A percentile compares a stretch with the other conserved stretches of the same genome.
Evolutionary conservation across 2,797 vertebrate species (phyloP).

Genomic region (Thripadectes ignobilis): DNA sequence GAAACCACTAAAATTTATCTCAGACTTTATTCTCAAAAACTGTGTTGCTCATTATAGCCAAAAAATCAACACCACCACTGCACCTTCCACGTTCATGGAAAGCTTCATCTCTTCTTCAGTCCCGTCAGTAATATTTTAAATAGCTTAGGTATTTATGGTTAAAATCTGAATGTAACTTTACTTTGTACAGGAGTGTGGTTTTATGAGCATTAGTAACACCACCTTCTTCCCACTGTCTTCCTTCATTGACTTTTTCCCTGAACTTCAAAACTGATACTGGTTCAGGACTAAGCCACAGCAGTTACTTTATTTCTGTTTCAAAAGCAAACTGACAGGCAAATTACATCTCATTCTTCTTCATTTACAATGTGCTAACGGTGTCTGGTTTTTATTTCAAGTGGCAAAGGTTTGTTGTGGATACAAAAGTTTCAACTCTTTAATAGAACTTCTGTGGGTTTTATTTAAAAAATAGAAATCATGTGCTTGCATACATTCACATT

Average conservation of each 20-base stretch:
- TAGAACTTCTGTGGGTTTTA: background rate
- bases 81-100: rapidly evolving
- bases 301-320: background rate
- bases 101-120: background rate
- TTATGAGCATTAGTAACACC: background rate
- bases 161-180: background rate
- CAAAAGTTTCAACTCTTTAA: background rate
- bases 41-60: background rate
- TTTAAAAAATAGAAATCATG: background rate
- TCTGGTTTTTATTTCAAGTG: background rate
- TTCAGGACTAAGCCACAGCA: background rate
- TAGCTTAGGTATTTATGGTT: background rate
- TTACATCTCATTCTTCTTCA: background rate
- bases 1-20: background rate
- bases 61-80: background rate
- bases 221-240: background rate
- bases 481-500: background rate
- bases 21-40: background rate
- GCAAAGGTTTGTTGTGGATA: background rate
- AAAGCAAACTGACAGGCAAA: background rate
- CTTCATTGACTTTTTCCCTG: background rate
- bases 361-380: background rate
- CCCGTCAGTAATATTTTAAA: background rate
- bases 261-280: background rate
- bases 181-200: background rate